Evolutionary conservation across 2,113 vertebrate species (phyloP).

Genomic region (Psammodynastes pulverulentus): DNA sequence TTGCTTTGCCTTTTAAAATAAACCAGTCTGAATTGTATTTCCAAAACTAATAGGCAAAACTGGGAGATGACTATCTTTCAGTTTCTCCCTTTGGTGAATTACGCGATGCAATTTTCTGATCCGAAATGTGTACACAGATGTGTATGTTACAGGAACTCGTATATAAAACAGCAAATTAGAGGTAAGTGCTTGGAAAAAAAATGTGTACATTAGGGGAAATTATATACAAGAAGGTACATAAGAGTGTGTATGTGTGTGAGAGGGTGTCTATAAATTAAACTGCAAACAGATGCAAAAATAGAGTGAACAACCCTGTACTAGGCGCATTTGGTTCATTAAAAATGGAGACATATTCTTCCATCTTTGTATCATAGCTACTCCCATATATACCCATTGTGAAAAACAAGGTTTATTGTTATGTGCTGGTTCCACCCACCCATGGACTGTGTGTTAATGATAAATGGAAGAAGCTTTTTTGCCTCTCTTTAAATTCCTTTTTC

Average conservation of each 20-base stretch:
- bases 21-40: neutral
- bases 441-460: neutral
- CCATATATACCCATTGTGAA: neutral
- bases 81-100: neutral
- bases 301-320: neutral
- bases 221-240: neutral
- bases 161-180: neutral
- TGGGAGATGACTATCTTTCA: neutral
- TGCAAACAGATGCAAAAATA: neutral
- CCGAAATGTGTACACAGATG: neutral
- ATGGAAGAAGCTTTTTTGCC: neutral
- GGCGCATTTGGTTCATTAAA: neutral
- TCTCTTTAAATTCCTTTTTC: neutral
- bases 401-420: neutral
- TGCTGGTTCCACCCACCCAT: neutral
- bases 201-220: neutral
- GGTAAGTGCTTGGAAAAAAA: neutral
- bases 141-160: neutral
- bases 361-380: neutral
- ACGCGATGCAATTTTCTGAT: neutral
- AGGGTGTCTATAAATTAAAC: neutral
- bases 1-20: neutral
- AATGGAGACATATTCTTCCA: neutral
- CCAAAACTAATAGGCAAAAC: neutral
- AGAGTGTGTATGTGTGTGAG: neutral